Base-by-base conservation (phyloP, 2,888 invertebrate species). In the Drosophila nr. medialis region DNA sequence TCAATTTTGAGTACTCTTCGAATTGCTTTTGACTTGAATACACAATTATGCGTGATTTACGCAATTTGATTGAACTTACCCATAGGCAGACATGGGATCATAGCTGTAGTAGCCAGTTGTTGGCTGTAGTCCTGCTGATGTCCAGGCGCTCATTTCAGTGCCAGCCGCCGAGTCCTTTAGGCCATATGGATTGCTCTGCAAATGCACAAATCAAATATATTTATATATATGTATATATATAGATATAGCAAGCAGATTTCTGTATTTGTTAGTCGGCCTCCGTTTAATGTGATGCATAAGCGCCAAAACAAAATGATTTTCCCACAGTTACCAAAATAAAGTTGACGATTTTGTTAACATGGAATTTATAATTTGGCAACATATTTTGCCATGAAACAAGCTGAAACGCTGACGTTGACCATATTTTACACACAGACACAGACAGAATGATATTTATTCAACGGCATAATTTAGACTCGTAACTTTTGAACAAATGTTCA, bases 51-150 rank as follows among this genome's bases (percentile, higher is more conserved):
- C 3, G 8, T n/a, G 3, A 38, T 42, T 62, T 15, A 1, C 24
- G 21, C 11, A 11, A 21, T 15, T 27, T 40, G 42, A 32, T 21
- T 15, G 5, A 42, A 51, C 97, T 96, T 95, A 98, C 98, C 98
- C 98, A 94, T 98, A 98, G 92, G 98, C 97, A 80, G 97, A 95
- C 93, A 98, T 96, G 71, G 98, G 97, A 94, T 98, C 98, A 94
- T 98, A 98, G 83, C 97, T 97, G 94, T 98, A 97, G 94, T 98
- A 98, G 91, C 97, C 97, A 78, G 97, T 96, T 81, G 97, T 96
- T 92, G 98, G 97, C 93, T 98, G 97, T 67, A 98, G 94, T 74
- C 97, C 97, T 73, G 97, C 97, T 77, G 97, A 97, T 88, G 97
- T 97, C 98, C 98, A 98, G 89, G 97, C 97, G 76, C 96, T 95